A percentile compares a stretch with the other conserved stretches of the same genome.
Evolutionary conservation across 1,140 invertebrate genomes (phyloP).

Genomic region (Rhopalosiphum padi): DNA sequence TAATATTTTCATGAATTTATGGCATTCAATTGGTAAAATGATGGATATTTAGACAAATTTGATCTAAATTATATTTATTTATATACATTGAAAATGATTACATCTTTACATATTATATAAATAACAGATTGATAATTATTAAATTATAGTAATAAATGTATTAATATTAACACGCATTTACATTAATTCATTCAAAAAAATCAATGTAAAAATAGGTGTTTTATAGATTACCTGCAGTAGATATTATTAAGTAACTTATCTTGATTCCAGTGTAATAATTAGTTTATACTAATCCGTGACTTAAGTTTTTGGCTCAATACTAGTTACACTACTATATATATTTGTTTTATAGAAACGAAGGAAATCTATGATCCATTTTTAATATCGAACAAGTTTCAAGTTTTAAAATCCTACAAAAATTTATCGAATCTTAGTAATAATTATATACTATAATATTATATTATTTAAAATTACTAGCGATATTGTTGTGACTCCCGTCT

Average conservation of each 20-base stretch:
- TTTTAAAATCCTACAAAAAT: not conserved
- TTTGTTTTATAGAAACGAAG: not conserved
- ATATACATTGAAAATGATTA: not conserved
- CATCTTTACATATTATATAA: not conserved
- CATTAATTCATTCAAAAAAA: fast-evolving
- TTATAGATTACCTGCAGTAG: not conserved
- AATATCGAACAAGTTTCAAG: not conserved
- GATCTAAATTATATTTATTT: not conserved
- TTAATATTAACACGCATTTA: not conserved
- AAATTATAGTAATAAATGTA: not conserved
- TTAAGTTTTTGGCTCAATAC: not conserved
- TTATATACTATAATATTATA: not conserved
- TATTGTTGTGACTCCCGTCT: not conserved
- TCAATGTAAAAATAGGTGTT: not conserved
- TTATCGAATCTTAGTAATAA: not conserved
- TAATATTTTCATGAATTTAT: not conserved
- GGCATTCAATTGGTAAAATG: not conserved
- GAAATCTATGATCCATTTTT: not conserved
- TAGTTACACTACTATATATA: not conserved
- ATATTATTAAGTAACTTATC: too few species aligned
- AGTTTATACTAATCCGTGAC: too few species aligned
- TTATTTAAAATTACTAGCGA: not conserved
- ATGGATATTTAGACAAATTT: not conserved
- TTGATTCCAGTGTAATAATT: too few species aligned
- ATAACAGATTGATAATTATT: not conserved